A percentile compares a stretch with the other conserved stretches of the same genome.
Evolutionary conservation across 37 sponge, comb jelly and placozoan genomes (phyloP).

Genomic region (Ianthella basta): DNA sequence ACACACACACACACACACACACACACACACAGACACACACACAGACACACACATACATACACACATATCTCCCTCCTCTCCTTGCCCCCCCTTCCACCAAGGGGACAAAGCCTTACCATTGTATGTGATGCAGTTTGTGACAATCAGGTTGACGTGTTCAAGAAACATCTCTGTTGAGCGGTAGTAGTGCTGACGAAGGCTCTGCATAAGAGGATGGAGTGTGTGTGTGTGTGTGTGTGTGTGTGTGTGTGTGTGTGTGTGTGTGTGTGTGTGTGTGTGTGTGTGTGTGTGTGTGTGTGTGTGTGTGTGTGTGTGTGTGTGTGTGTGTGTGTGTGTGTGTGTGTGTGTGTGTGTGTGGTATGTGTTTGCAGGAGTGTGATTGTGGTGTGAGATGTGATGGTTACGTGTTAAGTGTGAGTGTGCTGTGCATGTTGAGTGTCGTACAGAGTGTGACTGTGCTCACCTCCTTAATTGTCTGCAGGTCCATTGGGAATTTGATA

Average conservation of each 20-base stretch:
- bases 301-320: neutral
- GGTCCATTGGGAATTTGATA: constrained; percentile 97
- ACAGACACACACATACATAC: no score
- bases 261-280: neutral
- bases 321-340: no score
- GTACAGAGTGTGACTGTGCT: neutral
- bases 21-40: no score
- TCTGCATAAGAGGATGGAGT: constrained; percentile 51
- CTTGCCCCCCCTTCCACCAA: no score
- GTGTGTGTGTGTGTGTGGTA: no score
- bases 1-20: no score
- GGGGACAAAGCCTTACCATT: no score
- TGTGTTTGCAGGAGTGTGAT: neutral
- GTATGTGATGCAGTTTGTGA: constrained; percentile 91
- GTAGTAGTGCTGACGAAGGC: constrained; percentile 68
- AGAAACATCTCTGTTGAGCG: constrained; percentile 72
- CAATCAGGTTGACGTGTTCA: constrained; percentile 91
- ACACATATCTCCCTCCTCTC: no score
- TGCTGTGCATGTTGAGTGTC: no score
- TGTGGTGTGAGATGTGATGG: neutral
- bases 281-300: neutral
- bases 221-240: no score
- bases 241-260: neutral
- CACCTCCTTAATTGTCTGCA: constrained; percentile 94
- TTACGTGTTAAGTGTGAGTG: no score